A percentile compares a stretch with the other conserved stretches of the same genome.
Evolutionary conservation across 92 coral and sea anemone species (phyloP).

Genomic region (Epizoanthus scotinus): DNA sequence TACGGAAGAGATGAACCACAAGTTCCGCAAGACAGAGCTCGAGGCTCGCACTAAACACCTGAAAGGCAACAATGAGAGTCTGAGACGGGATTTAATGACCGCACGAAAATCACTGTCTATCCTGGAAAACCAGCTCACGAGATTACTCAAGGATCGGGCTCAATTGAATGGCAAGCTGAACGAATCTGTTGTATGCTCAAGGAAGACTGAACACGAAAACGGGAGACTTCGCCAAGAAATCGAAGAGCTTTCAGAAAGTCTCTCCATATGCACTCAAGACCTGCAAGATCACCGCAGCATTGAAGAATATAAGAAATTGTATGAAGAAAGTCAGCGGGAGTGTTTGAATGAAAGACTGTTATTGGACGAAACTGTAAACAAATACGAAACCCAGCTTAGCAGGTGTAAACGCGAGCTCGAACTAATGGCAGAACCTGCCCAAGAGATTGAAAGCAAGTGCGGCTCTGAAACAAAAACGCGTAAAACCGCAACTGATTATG

Average conservation of each 20-base stretch:
- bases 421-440: neutral
- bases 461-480: neutral
- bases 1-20: slow-evolving; percentile 36
- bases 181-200: slow-evolving; percentile 18
- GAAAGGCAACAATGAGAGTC: slow-evolving; percentile 41
- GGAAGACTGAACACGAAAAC: slow-evolving; percentile 11
- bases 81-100: slow-evolving; percentile 36
- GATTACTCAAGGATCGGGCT: slow-evolving; percentile 28
- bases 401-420: slow-evolving; percentile 25
- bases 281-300: neutral
- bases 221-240: slow-evolving; percentile 7
- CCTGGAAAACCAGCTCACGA: slow-evolving; percentile 42
- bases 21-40: slow-evolving; percentile 20
- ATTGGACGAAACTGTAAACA: slow-evolving; percentile 1
- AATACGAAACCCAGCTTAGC: slow-evolving; percentile 16
- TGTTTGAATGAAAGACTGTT: slow-evolving; percentile 2
- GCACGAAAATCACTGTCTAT: neutral
- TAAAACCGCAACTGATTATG: neutral
- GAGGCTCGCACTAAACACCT: slow-evolving; percentile 37
- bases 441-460: slow-evolving; percentile 20
- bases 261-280: slow-evolving; percentile 6
- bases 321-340: slow-evolving; percentile 16
- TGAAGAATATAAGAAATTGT: slow-evolving; percentile 26
- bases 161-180: slow-evolving; percentile 24
- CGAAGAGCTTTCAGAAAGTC: slow-evolving; percentile 24